A percentile compares a stretch with the other conserved stretches of the same genome.
Evolutionary conservation across 2,888 invertebrate species (phyloP).

Genomic region (Limnephilus marmoratus): DNA sequence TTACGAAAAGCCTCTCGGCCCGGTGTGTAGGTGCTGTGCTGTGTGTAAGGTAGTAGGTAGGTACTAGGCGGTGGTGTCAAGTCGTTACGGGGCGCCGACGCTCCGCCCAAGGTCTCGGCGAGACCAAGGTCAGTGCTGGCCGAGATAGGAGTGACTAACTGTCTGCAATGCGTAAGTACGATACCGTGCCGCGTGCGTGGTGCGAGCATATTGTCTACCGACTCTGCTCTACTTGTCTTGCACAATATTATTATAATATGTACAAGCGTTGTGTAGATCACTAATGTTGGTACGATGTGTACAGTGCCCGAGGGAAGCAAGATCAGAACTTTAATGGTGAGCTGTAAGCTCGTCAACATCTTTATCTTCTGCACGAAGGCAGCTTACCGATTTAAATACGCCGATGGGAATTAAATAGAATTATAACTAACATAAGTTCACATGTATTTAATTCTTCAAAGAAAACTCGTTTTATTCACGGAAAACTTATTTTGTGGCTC

Average conservation of each 20-base stretch:
- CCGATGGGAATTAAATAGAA: not conserved
- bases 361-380: not conserved
- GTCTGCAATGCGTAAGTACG: not conserved
- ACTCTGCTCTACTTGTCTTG: not conserved
- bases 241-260: not conserved
- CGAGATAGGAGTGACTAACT: constrained; percentile 21
- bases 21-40: too few relatives aligned
- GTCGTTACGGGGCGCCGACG: constrained; percentile 49
- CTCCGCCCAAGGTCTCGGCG: constrained; percentile 53
- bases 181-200: not conserved
- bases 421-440: too few relatives aligned
- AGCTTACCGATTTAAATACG: not conserved
- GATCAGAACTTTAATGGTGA: not conserved
- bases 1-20: not conserved
- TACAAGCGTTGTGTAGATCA: not conserved
- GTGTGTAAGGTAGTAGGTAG: too few relatives aligned
- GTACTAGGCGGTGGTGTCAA: not conserved
- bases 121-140: constrained; percentile 44
- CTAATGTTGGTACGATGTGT: not conserved
- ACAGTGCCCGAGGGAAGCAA: not conserved
- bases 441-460: too few relatives aligned
- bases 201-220: not conserved
- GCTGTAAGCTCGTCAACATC: not conserved
- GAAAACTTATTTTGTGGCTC: too few relatives aligned
- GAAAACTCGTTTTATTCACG: too few relatives aligned